These are phyloP conservation scores for Corydoras sp. DNA, from an alignment of 2,113 vertebrate genomes.

Conservation along the genomic window DNA sequence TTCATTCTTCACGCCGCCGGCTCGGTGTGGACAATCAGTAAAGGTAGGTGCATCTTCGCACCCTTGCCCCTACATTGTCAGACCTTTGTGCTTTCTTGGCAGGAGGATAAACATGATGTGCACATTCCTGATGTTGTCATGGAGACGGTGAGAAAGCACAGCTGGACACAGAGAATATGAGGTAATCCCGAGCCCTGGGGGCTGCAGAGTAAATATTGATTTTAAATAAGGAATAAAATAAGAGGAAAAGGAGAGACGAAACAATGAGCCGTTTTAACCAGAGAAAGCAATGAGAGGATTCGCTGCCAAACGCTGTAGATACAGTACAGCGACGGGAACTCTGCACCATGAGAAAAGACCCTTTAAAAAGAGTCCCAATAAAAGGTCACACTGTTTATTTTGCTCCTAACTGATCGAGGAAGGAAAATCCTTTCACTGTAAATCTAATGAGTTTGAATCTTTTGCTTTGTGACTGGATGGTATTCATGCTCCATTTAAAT, in stretches of 20 bases:
- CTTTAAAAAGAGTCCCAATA: conserved; percentile 12
- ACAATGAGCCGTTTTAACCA: conserved; percentile 53
- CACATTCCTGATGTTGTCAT: conserved; percentile 86
- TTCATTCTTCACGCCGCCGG: background rate
- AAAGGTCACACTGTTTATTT: background rate
- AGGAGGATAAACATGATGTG: conserved; percentile 82
- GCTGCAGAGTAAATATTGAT: conserved; percentile 95
- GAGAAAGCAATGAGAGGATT: conserved; percentile 21
- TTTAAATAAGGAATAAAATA: conserved; percentile 83
- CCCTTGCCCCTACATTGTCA: conserved; percentile 48
- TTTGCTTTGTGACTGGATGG: no score
- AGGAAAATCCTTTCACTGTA: no score
- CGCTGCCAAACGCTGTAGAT: conserved; percentile 15
- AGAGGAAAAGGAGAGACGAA: conserved; percentile 36
- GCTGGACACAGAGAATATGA: conserved; percentile 86
- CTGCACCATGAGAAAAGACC: background rate
- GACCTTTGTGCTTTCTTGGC: conserved; percentile 76
- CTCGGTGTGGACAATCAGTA: background rate
- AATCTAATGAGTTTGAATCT: no score
- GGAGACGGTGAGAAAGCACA: conserved; percentile 88
- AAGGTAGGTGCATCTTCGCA: conserved; percentile 7
- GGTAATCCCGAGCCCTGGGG: conserved; percentile 86
- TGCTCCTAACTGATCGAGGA: no score
- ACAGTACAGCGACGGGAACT: background rate
- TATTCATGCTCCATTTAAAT: no score